Conservation (phyloP, 2,113 vertebrate species). For the Grantiella picta region DNA sequence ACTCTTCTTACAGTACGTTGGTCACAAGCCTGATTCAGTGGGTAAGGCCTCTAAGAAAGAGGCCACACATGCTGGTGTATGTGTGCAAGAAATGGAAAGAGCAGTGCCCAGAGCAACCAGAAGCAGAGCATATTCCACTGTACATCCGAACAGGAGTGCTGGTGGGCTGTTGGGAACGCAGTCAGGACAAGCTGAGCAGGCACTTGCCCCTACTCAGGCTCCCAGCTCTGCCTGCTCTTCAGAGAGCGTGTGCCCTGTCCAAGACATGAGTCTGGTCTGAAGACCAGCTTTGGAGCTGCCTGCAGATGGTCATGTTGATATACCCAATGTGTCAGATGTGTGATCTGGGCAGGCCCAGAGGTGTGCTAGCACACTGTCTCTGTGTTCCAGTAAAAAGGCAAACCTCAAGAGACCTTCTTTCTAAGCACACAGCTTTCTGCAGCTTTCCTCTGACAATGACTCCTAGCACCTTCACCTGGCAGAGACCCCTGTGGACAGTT, state of each 20-base stretch:
- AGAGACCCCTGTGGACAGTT: not conserved
- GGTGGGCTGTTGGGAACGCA: not conserved
- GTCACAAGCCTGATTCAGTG: not conserved
- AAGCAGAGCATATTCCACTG: not conserved
- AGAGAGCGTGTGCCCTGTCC: not conserved
- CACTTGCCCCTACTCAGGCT: not conserved
- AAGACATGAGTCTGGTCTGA: not conserved
- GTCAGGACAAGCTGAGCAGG: not conserved
- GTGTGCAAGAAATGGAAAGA: not conserved
- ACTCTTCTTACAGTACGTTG: not conserved
- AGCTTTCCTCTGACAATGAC: not conserved
- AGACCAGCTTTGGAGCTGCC: not conserved
- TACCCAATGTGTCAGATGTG: fast-evolving
- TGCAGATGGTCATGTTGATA: not conserved
- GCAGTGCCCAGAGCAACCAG: not conserved
- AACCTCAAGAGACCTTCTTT: not conserved
- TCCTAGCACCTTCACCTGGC: not conserved
- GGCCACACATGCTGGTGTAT: not conserved
- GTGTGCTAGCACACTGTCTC: not conserved
- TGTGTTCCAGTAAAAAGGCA: not conserved
- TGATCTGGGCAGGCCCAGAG: not conserved
- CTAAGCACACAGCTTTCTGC: not conserved
- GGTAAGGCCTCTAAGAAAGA: not conserved
- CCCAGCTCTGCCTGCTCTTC: not conserved
- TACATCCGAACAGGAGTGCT: not conserved